Conservation (phyloP, 2,113 vertebrate species). For the Malurus alboscapulatus region DNA sequence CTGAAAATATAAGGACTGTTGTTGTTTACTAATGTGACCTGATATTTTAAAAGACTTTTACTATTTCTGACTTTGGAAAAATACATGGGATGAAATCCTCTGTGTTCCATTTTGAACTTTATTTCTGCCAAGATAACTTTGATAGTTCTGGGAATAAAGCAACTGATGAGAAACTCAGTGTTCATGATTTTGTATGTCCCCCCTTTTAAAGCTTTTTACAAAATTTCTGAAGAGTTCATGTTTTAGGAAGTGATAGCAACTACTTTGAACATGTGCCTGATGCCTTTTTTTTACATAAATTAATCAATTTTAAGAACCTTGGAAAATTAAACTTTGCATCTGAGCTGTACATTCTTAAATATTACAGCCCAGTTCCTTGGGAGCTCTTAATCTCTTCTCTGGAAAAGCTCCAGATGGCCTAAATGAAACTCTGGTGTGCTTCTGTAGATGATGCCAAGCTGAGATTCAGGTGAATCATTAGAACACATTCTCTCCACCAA, state of each 20-base stretch:
- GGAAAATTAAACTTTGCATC: background rate
- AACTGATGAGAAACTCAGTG: background rate
- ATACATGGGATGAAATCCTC: background rate
- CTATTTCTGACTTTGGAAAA: constrained; percentile 2
- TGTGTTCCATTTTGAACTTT: background rate
- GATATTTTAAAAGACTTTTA: background rate
- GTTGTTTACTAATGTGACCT: background rate
- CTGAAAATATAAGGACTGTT: background rate
- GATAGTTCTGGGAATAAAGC: background rate
- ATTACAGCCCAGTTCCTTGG: background rate
- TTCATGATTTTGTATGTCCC: background rate
- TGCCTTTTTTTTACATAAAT: background rate
- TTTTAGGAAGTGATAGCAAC: background rate
- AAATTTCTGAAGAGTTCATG: background rate
- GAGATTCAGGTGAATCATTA: background rate
- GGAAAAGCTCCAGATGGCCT: background rate
- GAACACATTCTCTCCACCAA: background rate
- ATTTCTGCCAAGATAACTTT: constrained; percentile 7
- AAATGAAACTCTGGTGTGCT: background rate
- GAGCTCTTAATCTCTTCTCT: background rate
- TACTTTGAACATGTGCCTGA: background rate
- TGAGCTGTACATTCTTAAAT: background rate
- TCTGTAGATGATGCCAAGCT: background rate
- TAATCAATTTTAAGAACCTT: background rate
- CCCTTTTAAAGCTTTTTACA: background rate